Percentiles rank a stretch among this genome's conserved stretches.
These are phyloP conservation scores for Drosophila melanocephala DNA, from an alignment of 2,888 invertebrate species.

Conservation along the genomic window DNA sequence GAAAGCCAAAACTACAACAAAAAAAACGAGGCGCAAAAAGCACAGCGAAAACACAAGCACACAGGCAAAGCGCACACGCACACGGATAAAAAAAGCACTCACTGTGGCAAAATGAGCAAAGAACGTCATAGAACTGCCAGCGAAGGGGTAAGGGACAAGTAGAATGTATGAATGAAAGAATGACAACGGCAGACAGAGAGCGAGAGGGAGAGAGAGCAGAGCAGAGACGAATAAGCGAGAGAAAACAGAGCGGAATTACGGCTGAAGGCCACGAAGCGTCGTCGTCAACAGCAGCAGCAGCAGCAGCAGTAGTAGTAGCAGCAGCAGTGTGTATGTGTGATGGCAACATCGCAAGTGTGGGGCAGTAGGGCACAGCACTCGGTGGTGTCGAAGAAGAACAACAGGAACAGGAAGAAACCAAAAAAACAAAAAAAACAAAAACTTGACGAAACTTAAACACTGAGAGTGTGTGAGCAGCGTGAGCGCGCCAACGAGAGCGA, in stretches of 20 bases:
- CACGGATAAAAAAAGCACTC: constrained; percentile 34
- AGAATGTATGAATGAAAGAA: constrained; percentile 58
- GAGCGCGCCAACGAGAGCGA: constrained; percentile 35
- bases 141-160: constrained; percentile 30
- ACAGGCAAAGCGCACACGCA: constrained; percentile 44
- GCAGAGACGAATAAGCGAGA: constrained; percentile 20
- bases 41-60: constrained; percentile 39
- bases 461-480: constrained; percentile 18
- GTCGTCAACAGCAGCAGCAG: constrained; percentile 7
- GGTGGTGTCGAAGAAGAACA: constrained; percentile 60
- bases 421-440: constrained; percentile 18
- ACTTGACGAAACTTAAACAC: constrained; percentile 70
- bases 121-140: constrained; percentile 32
- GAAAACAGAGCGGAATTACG: constrained; percentile 35
- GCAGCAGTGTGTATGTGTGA: constrained; percentile 13
- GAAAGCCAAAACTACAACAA: constrained; percentile 11
- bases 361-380: constrained; percentile 69
- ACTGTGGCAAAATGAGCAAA: constrained; percentile 44
- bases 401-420: constrained; percentile 74
- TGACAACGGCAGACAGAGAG: constrained; percentile 17
- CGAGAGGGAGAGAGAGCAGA: background rate
- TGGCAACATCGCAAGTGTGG: constrained; percentile 62
- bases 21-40: constrained; percentile 28
- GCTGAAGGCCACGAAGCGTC: constrained; percentile 52
- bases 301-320: constrained; percentile 14